Evolutionary conservation across 2,888 invertebrate species (phyloP).

Genomic region (Drosophila recens): DNA sequence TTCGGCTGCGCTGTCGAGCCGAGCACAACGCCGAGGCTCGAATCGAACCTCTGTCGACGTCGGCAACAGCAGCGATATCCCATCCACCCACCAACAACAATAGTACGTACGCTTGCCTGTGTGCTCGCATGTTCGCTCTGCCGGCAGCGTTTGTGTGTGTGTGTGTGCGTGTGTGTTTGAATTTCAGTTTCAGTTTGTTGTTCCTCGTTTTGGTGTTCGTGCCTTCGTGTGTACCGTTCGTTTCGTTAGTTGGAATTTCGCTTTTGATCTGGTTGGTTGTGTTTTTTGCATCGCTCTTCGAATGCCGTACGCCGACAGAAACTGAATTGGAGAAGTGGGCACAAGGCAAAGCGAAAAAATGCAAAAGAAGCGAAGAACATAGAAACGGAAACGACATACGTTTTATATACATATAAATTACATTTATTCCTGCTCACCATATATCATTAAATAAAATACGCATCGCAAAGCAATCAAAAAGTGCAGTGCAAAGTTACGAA

Average conservation of each 20-base stretch:
- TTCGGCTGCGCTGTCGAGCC: slow-evolving; percentile 33
- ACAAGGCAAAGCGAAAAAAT: slow-evolving; percentile 56
- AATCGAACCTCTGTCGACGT: slow-evolving; percentile 33
- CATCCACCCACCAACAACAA: slow-evolving; percentile 51
- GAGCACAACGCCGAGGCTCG: slow-evolving; percentile 16
- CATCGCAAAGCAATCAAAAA: slow-evolving; percentile 24
- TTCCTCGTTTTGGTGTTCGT: slow-evolving; percentile 44
- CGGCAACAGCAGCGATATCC: slow-evolving; percentile 19
- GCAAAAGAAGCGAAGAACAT: slow-evolving; percentile 60
- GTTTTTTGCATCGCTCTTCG: slow-evolving; percentile 59
- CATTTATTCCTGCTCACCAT: slow-evolving; percentile 51
- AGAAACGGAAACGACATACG: slow-evolving; percentile 47
- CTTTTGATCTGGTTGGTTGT: slow-evolving; percentile 84
- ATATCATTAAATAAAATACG: slow-evolving; percentile 8
- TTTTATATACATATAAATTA: slow-evolving; percentile 33
- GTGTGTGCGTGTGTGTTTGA: slow-evolving; percentile 36
- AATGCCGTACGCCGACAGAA: slow-evolving; percentile 58
- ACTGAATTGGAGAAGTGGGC: slow-evolving; percentile 42
- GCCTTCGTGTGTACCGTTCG: slow-evolving; percentile 49
- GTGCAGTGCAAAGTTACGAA: slow-evolving; percentile 39
- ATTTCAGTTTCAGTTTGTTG: slow-evolving; percentile 57
- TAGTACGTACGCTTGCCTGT: slow-evolving; percentile 16
- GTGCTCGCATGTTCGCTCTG: slow-evolving; percentile 37
- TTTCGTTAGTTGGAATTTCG: slow-evolving; percentile 84
- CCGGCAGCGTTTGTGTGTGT: slow-evolving; percentile 27